Base-by-base conservation (phyloP, 2,888 invertebrate genomes). In the Notodonta dromedarius region DNA sequence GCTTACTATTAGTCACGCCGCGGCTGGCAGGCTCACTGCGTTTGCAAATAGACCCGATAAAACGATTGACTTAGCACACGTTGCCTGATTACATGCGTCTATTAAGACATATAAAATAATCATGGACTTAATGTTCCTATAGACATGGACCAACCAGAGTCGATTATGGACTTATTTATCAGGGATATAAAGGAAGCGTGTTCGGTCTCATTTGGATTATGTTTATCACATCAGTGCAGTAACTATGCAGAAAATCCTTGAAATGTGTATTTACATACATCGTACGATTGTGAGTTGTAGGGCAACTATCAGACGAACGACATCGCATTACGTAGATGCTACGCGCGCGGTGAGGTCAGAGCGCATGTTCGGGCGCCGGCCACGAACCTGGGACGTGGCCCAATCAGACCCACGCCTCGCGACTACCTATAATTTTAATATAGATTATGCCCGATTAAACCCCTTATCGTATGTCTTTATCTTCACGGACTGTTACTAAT, bases 11-110 rank as follows among this genome's bases (percentile, higher is more conserved):
- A 87, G 83, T 85, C 85, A 84, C 82, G 73, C 68, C 73, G 76
- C 77, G 78, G 76, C 84, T 78, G 83, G 79, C 84, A 80, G 77
- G 76, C 79, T 78, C 71, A 78, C 77, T 73, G 81, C 74, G 82
- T 80, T 88, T 90, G 86, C 84, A 91, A 90, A 92, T 90, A 90
- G 85, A 85, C 84, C 76, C 81, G 74, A 79, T 81, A 83, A 78
- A 81, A 78, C 84, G 89, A 90, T 88, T 89, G 89, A 90, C 85
- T 88, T 83, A 85, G 77, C 79, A 65, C 91, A 91, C 87, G 83
- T 88, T 89, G 87, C 89, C 84, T 74, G 81, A 81, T 81, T 79
- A 81, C 76, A 77, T 69, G 71, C 57, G 62, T 61, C 60, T 66
- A 72, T 75, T 75, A 76, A 76, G 70, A 74, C 70, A 71, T 61